These are phyloP conservation scores for Marasmarcha lunaedactyla DNA, from an alignment of 2,888 invertebrate genomes.

Conservation along the genomic window DNA sequence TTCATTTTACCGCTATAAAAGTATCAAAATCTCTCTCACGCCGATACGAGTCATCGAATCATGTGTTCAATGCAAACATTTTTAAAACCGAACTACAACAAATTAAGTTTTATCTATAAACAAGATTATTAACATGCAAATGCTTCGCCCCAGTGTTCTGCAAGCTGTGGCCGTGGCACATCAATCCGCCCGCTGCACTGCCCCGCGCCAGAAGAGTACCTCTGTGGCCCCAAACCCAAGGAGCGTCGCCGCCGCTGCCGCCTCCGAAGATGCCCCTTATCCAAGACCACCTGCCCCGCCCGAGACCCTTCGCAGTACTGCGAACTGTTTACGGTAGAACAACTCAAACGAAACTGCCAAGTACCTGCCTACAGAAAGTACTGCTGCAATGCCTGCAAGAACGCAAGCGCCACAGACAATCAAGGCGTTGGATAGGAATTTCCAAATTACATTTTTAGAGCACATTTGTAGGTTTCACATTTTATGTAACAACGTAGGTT, in stretches of 20 bases:
- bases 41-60: too few relatives aligned
- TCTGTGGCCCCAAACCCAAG: conserved; percentile 66
- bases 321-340: conserved; percentile 40
- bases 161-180: conserved; percentile 70
- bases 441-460: too few relatives aligned
- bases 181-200: conserved; percentile 67
- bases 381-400: conserved; percentile 70
- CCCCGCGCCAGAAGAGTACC: conserved; percentile 51
- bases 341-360: conserved; percentile 64
- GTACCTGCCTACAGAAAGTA: conserved; percentile 67
- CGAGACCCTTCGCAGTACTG: conserved; percentile 61
- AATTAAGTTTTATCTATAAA: too few relatives aligned
- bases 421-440: conserved; percentile 9
- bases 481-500: too few relatives aligned
- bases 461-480: too few relatives aligned
- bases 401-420: conserved; percentile 18
- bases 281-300: conserved; percentile 28
- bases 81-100: too few relatives aligned
- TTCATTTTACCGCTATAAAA: too few relatives aligned
- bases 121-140: too few relatives aligned
- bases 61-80: too few relatives aligned
- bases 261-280: conserved; percentile 35
- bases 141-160: conserved; percentile 78
- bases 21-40: too few relatives aligned
- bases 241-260: conserved; percentile 65